These are phyloP conservation scores for Rhagoletis pomonella DNA, from an alignment of 1,140 invertebrate species.

Conservation along the genomic window DNA sequence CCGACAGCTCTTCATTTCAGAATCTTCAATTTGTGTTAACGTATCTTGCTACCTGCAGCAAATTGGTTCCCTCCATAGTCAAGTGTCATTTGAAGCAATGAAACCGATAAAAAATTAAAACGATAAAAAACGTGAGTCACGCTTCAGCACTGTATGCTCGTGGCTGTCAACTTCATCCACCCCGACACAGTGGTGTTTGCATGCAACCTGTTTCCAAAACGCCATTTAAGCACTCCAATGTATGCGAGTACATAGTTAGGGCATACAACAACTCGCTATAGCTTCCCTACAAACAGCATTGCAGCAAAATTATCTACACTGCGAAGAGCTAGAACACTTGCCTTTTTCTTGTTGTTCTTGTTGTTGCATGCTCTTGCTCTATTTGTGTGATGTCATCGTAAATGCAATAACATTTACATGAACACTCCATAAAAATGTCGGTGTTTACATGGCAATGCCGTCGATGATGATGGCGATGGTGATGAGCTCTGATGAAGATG, in stretches of 20 bases:
- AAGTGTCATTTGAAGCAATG: conserved; percentile 7
- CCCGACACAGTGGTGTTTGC: neutral
- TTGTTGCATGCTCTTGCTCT: neutral
- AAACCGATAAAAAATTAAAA: conserved; percentile 2
- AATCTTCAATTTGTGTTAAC: neutral
- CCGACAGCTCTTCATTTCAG: neutral
- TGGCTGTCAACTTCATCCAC: neutral
- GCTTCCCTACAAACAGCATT: neutral
- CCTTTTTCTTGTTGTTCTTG: conserved; percentile 4
- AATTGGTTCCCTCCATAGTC: conserved; percentile 16
- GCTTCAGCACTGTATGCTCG: conserved; percentile 7
- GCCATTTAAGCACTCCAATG: neutral
- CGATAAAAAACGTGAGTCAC: conserved; percentile 3
- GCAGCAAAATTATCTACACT: neutral
- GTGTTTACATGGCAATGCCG: conserved; percentile 14
- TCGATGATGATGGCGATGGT: neutral
- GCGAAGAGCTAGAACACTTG: neutral
- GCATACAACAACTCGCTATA: neutral
- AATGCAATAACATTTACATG: conserved; percentile 46
- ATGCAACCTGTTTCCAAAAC: conserved; percentile 17
- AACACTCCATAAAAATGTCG: conserved; percentile 45
- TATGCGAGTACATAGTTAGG: neutral
- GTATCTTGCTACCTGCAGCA: conserved; percentile 16
- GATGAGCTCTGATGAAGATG: neutral
- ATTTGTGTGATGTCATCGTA: conserved; percentile 46